These are phyloP conservation scores for Artibeus jamaicensis DNA, from an alignment of 2,797 vertebrate species.

Conservation along the genomic window DNA sequence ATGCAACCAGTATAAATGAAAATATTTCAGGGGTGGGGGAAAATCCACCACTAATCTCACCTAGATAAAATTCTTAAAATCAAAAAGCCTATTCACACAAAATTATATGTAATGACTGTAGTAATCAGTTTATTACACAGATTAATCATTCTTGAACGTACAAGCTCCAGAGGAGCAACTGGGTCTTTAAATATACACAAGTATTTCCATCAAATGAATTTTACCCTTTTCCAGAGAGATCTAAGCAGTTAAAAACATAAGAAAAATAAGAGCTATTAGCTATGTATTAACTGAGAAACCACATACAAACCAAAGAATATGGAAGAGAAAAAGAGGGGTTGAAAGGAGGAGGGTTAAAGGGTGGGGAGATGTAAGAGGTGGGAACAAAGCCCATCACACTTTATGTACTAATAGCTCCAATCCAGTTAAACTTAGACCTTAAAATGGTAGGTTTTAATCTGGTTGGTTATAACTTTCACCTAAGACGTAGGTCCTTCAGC, in stretches of 20 bases:
- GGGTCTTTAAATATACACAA: conserved; percentile 99
- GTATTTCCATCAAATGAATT: conserved; percentile 95
- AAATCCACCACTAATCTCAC: conserved; percentile 78
- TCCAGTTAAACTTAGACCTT: conserved; percentile 83
- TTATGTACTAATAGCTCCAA: conserved; percentile 91
- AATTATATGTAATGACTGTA: conserved; percentile 90
- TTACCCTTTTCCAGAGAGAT: conserved; percentile 95
- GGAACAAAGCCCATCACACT: conserved; percentile 75
- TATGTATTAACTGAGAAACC: conserved; percentile 95
- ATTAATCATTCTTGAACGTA: conserved; percentile 98
- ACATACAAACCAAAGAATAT: conserved; percentile 91
- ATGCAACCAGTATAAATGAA: conserved; percentile 66
- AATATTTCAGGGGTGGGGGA: conserved; percentile 53
- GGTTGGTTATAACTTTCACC: conserved; percentile 82
- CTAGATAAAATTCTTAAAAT: conserved; percentile 82
- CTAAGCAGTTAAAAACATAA: conserved; percentile 91
- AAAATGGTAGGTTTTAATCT: conserved; percentile 79
- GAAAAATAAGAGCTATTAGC: conserved; percentile 98
- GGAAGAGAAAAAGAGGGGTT: conserved; percentile 77
- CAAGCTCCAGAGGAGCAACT: conserved; percentile 97
- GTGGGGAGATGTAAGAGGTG: conserved; percentile 84
- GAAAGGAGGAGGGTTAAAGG: conserved; percentile 65
- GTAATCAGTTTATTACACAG: conserved; percentile 99
- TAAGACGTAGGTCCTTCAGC: conserved; percentile 87
- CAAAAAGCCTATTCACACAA: conserved; percentile 87